phyloP scores from a whole-genome alignment of 2,797 vertebrate species.

The Macrochelys suwanniensis region DNA sequence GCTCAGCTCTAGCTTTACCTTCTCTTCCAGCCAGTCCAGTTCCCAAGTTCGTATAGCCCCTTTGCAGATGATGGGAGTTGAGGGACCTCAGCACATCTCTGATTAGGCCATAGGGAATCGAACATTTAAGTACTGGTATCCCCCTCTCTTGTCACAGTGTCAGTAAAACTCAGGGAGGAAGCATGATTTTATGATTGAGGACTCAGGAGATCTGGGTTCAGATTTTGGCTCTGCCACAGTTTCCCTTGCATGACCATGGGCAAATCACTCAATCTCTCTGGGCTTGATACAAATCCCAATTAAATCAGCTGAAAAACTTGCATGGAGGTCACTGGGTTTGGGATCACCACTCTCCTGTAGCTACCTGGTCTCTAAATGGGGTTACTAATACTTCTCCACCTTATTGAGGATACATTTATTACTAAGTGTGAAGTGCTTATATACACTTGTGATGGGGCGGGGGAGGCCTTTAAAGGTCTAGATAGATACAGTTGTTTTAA shows the following conservation, averaged over 20 bases:
- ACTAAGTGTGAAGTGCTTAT: not conserved
- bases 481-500: not conserved
- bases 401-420: not conserved
- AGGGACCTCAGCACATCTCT: not conserved
- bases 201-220: not conserved
- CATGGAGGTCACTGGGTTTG: accelerated
- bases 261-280: not conserved
- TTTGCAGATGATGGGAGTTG: not conserved
- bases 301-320: not conserved
- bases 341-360: not conserved
- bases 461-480: accelerated
- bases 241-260: not conserved
- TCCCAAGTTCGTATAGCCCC: not conserved
- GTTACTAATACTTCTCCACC: not conserved
- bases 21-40: not conserved
- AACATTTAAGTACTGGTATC: not conserved
- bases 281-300: not conserved
- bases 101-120: not conserved
- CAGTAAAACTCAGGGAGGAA: not conserved
- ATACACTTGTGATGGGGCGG: not conserved
- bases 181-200: not conserved
- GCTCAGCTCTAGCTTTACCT: not conserved
- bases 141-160: not conserved
- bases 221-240: not conserved
- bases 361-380: not conserved